phyloP scores from a whole-genome alignment of 2,888 invertebrate species.

The Cephus runcator region DNA sequence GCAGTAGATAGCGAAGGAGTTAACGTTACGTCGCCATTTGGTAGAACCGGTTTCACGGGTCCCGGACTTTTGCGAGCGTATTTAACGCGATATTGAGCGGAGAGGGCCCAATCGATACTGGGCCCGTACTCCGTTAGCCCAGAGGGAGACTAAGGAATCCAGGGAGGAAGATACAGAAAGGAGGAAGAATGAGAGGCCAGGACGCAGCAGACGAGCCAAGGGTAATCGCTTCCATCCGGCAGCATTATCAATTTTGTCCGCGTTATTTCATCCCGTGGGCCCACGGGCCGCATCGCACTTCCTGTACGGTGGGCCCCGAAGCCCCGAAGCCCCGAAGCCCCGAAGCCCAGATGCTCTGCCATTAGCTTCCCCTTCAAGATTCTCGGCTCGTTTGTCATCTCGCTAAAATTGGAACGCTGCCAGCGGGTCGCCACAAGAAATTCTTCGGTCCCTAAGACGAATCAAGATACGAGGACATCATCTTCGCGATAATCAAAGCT shows the following conservation, averaged over 20 bases:
- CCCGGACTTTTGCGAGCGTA: slow-evolving; percentile 35
- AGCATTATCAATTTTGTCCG: slow-evolving; percentile 57
- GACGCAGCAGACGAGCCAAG: slow-evolving; percentile 11
- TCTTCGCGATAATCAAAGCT: neutral
- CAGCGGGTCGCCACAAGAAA: slow-evolving; percentile 17
- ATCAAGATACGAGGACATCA: neutral
- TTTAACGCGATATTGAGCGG: slow-evolving; percentile 34
- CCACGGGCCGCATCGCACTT: slow-evolving; percentile 33
- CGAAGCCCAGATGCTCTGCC: slow-evolving; percentile 43
- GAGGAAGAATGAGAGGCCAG: neutral
- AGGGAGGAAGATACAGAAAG: neutral
- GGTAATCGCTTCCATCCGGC: slow-evolving; percentile 54
- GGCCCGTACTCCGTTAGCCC: neutral
- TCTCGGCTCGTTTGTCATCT: slow-evolving; percentile 34
- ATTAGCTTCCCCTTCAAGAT: slow-evolving; percentile 31
- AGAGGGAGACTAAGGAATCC: neutral
- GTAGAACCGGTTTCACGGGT: slow-evolving; percentile 43
- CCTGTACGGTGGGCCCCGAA: slow-evolving; percentile 26
- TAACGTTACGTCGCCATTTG: slow-evolving; percentile 44
- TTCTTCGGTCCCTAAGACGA: neutral
- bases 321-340: slow-evolving; percentile 24
- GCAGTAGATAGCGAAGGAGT: neutral
- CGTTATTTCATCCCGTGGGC: slow-evolving; percentile 41
- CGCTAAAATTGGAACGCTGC: slow-evolving; percentile 38
- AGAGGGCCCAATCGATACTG: neutral